phyloP scores from a whole-genome alignment of 1,140 invertebrate species.

The Zaprionus inermis region DNA sequence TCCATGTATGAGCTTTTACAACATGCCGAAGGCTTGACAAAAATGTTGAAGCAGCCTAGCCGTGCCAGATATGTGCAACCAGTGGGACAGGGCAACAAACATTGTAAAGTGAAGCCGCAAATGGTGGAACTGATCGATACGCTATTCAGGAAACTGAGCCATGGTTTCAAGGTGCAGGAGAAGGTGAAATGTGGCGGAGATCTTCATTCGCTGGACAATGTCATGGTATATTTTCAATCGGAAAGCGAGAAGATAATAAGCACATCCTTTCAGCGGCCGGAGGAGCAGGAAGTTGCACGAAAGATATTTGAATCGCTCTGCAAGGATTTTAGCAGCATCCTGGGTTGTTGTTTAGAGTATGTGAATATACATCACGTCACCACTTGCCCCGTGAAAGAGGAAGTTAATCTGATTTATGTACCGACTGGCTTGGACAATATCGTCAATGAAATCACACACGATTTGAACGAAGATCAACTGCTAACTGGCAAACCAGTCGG shows the following conservation, averaged over 20 bases:
- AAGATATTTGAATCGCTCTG: constrained; percentile 77
- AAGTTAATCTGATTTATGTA: constrained; percentile 62
- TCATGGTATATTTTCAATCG: constrained; percentile 71
- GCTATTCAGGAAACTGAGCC: constrained; percentile 68
- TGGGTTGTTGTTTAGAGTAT: constrained; percentile 76
- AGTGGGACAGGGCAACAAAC: constrained; percentile 13
- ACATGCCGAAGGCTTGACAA: constrained; percentile 62
- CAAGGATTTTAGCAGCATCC: constrained; percentile 73
- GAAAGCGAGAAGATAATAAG: constrained; percentile 62
- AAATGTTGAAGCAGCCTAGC: constrained; percentile 57
- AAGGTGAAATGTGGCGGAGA: constrained; percentile 57
- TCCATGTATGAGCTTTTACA: constrained; percentile 72
- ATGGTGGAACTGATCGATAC: constrained; percentile 69
- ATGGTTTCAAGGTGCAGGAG: constrained; percentile 61
- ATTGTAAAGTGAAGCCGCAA: constrained; percentile 36
- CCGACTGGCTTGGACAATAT: constrained; percentile 84
- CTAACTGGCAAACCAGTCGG: constrained; percentile 75
- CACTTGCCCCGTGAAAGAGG: constrained; percentile 52
- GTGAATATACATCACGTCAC: constrained; percentile 77
- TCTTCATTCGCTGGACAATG: constrained; percentile 70
- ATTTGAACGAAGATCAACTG: constrained; percentile 57
- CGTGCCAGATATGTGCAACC: constrained; percentile 47
- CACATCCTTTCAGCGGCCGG: constrained; percentile 46
- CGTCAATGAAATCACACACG: constrained; percentile 49
- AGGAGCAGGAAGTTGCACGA: constrained; percentile 57